phyloP scores from a whole-genome alignment of 2,797 vertebrate genomes.

The Onychomys leucogaster region DNA sequence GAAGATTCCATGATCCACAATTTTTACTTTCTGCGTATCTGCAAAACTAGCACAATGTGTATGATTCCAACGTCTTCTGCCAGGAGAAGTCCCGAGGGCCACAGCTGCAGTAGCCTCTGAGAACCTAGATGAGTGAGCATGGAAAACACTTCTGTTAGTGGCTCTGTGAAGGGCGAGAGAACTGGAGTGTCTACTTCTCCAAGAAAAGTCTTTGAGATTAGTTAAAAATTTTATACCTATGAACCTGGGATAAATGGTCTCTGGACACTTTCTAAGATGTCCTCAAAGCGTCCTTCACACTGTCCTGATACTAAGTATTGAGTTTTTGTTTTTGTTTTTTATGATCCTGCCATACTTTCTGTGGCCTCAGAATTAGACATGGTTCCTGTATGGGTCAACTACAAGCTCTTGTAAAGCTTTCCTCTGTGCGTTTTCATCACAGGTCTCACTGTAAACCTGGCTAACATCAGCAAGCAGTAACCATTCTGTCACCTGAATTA shows the following conservation, averaged over 20 bases:
- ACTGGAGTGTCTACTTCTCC: background rate
- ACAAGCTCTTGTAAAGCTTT: background rate
- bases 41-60: background rate
- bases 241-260: background rate
- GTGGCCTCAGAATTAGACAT: background rate
- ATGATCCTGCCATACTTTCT: background rate
- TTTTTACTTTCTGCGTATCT: background rate
- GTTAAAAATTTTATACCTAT: background rate
- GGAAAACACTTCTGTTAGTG: background rate
- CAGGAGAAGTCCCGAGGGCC: background rate
- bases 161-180: background rate
- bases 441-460: background rate
- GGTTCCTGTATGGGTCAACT: background rate
- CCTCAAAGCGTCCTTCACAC: background rate
- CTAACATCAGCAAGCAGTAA: background rate
- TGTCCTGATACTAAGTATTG: background rate
- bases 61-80: background rate
- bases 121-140: background rate
- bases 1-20: background rate
- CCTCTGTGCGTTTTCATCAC: background rate
- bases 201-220: background rate
- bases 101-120: background rate
- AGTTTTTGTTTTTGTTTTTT: no score
- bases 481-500: background rate
- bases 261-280: background rate